Evolutionary conservation across 2,888 invertebrate genomes (phyloP), one percentile per base, ranked within the genome.

Genomic region (Megastigmus dorsalis): DNA sequence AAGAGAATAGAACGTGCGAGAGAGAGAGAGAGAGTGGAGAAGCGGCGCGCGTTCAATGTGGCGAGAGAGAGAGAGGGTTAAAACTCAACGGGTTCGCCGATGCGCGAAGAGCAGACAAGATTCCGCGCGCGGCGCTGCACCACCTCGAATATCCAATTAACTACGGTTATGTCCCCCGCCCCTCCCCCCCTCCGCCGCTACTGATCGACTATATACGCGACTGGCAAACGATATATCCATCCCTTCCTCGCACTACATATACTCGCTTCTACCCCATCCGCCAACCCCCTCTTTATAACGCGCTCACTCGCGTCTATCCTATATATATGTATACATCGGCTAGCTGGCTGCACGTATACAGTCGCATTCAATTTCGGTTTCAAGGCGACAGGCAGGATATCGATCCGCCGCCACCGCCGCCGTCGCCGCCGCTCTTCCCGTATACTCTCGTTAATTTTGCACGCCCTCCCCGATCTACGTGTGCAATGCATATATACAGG

Each of bases 321-420:
- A n/a, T n/a, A n/a, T n/a, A n/a, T n/a, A n/a, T n/a, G n/a, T n/a
- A n/a, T n/a, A n/a, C n/a, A n/a, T n/a, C n/a, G n/a, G n/a, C n/a
- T n/a, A n/a, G n/a, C n/a, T n/a, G n/a, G n/a, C 43, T 20, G 20
- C 43, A 3, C 15, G 13, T 18, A 9, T 15, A 43, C 28, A 62
- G 48, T 48, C 50, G 50, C 26, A 63, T 63, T 63, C 50, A 52
- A 63, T 63, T 63, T 63, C 10, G 50, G 50, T 50, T 63, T 50
- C 63, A 50, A 63, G 63, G 63, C 26, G 33, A 52, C 50, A 52
- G 33, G 9, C 30, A n/a, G 23, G 26, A 26, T 52, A 63, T 63
- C 48, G 48, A 48, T 63, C 50, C 23, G n/a, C 28, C 13, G 59
- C 48, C 18, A 7, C n/a, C n/a, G n/a, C n/a, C n/a, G n/a, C n/a